Percentiles rank a stretch among this genome's conserved stretches.
These are phyloP conservation scores for Nemurella pictetii DNA, from an alignment of 2,888 invertebrate species.

Conservation along the genomic window DNA sequence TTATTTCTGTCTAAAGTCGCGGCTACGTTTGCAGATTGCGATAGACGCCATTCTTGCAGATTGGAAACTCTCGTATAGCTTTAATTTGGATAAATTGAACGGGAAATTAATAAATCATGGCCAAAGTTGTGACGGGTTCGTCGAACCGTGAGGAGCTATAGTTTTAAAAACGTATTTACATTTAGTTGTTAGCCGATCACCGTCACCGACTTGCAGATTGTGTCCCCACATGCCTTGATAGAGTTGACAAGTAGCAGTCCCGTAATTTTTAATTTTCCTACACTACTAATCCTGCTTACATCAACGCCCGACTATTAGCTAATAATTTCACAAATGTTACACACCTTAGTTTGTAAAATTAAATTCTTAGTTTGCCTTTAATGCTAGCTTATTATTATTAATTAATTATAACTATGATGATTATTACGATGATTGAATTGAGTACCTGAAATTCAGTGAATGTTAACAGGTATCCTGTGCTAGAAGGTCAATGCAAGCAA, in stretches of 20 bases:
- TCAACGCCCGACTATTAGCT: constrained; percentile 7
- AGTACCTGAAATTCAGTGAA: constrained; percentile 32
- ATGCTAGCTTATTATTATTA: constrained; percentile 10
- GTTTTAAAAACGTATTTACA: too few relatives aligned
- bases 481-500: background rate
- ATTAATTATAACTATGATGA: constrained; percentile 15
- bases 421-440: background rate
- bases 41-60: background rate
- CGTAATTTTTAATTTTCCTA: background rate
- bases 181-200: background rate
- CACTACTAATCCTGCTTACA: constrained; percentile 3
- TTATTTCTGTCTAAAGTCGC: background rate
- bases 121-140: background rate
- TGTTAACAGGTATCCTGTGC: constrained; percentile 28
- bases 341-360: background rate
- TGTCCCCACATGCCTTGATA: background rate
- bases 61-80: background rate
- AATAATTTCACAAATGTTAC: background rate
- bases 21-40: background rate
- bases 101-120: background rate
- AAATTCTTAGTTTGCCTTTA: background rate
- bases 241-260: background rate
- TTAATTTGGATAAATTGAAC: background rate
- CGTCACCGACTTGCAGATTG: background rate
- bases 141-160: background rate